Evolutionary conservation across 2,113 vertebrate species (phyloP).

Genomic region (Antidorcas marsupialis): DNA sequence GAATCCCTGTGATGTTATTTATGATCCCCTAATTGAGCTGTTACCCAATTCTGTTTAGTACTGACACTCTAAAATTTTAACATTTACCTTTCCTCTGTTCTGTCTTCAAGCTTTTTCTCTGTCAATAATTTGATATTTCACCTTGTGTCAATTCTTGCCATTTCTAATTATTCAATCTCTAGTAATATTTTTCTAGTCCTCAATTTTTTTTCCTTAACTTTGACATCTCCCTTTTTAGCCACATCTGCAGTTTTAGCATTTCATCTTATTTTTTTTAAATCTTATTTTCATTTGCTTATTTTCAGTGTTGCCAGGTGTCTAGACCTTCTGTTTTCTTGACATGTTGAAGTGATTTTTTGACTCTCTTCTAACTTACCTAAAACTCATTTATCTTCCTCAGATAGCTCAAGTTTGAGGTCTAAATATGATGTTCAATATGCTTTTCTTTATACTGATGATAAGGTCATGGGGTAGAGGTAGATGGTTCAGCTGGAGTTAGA

Average conservation of each 20-base stretch:
- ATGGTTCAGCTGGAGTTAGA: background rate
- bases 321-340: background rate
- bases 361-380: background rate
- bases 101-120: background rate
- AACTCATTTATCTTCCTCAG: background rate
- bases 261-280: background rate
- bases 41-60: background rate
- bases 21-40: background rate
- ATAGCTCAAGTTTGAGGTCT: background rate
- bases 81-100: background rate
- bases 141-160: background rate
- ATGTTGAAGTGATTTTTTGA: background rate
- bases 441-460: background rate
- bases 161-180: background rate
- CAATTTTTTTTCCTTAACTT: constrained; percentile 13
- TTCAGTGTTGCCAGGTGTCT: background rate
- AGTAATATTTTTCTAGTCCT: background rate
- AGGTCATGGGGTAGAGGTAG: background rate
- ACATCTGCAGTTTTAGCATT: background rate
- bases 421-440: background rate
- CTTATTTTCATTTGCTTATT: constrained; percentile 7
- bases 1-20: background rate
- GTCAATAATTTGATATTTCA: background rate
- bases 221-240: background rate
- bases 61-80: background rate